These are phyloP conservation scores for Lepidochrysops patricia DNA, from an alignment of 2,888 invertebrate species.

Conservation along the genomic window DNA sequence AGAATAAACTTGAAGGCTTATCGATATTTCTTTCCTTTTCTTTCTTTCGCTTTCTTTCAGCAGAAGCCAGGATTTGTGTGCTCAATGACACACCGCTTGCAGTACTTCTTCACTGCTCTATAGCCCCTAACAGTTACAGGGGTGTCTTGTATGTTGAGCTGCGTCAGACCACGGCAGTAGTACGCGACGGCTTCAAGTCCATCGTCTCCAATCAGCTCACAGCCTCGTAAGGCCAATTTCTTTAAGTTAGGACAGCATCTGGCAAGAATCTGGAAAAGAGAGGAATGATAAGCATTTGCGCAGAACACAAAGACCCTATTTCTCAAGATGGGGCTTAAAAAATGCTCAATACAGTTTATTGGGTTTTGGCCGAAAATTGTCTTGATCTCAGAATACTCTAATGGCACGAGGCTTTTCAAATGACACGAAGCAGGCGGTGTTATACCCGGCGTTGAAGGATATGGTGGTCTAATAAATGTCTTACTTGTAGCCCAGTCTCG, in stretches of 20 bases:
- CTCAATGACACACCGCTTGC: slow-evolving; percentile 93
- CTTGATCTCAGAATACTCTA: no score
- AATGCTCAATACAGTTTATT: no score
- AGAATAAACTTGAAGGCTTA: background rate
- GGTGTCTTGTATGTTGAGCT: slow-evolving; percentile 94
- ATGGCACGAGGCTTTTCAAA: no score
- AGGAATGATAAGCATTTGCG: no score
- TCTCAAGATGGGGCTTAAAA: no score
- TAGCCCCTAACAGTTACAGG: slow-evolving; percentile 92
- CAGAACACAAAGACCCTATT: no score
- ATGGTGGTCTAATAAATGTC: no score
- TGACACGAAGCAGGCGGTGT: no score
- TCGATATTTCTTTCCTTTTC: background rate
- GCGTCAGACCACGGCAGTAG: slow-evolving; percentile 90
- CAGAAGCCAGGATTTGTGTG: slow-evolving; percentile 96
- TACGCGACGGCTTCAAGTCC: slow-evolving; percentile 90
- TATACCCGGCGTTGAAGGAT: no score
- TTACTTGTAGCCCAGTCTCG: slow-evolving; percentile 88
- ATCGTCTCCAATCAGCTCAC: slow-evolving; percentile 92
- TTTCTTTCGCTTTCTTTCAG: slow-evolving; percentile 44
- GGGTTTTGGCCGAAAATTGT: no score
- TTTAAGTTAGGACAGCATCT: slow-evolving; percentile 93
- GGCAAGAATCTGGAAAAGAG: slow-evolving; percentile 82
- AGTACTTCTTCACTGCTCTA: slow-evolving; percentile 92
- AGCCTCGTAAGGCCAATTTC: slow-evolving; percentile 91